phyloP scores from a whole-genome alignment of 2,797 vertebrate genomes.

The Micromesistius poutassou region DNA sequence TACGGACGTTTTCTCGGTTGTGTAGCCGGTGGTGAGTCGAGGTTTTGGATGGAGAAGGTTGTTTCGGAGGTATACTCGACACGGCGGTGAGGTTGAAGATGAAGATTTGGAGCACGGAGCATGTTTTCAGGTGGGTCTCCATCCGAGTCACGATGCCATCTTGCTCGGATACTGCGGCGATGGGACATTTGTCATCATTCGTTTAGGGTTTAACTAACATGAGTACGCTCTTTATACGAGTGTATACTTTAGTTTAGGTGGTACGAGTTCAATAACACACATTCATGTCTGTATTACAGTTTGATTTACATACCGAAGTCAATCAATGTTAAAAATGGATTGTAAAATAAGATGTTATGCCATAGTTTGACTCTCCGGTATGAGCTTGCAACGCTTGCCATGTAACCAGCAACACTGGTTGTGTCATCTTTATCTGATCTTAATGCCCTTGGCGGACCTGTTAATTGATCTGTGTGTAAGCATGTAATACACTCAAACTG shows the following conservation, averaged over 20 bases:
- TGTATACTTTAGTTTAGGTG: neutral
- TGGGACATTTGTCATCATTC: neutral
- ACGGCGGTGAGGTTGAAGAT: conserved; percentile 49
- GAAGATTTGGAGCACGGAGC: conserved; percentile 83
- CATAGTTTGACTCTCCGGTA: neutral
- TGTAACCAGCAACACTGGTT: neutral
- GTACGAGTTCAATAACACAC: neutral
- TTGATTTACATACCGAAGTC: neutral
- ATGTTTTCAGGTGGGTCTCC: conserved; percentile 75
- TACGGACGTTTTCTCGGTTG: neutral
- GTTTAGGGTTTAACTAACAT: neutral
- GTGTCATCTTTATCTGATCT: neutral
- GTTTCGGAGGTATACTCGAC: neutral
- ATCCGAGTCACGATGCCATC: neutral
- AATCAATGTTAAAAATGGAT: neutral
- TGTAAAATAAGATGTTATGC: neutral
- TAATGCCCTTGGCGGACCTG: neutral
- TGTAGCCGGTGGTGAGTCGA: neutral
- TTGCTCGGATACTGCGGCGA: neutral
- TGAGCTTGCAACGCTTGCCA: neutral
- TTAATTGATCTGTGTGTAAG: neutral
- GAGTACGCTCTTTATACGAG: neutral
- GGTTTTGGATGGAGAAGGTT: neutral
- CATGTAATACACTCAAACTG: neutral
- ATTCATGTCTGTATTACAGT: neutral